These are phyloP conservation scores for Ischnus inquisitorius DNA, from an alignment of 2,888 invertebrate species.

Conservation along the genomic window DNA sequence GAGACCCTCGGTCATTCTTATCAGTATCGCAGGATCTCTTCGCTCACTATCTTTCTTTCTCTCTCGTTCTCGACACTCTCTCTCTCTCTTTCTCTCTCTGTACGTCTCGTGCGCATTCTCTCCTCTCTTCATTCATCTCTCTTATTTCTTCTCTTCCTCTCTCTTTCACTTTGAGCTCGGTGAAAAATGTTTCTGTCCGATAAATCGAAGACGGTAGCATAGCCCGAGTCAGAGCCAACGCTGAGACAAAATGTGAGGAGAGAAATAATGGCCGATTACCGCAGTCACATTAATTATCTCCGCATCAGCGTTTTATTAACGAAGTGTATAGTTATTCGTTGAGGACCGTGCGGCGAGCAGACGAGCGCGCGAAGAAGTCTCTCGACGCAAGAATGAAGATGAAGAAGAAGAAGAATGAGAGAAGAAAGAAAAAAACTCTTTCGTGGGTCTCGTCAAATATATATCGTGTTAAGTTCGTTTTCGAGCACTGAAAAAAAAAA, in stretches of 20 bases:
- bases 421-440: neutral
- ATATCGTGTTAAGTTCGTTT: slow-evolving; percentile 13
- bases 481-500: neutral
- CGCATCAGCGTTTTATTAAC: slow-evolving; percentile 66
- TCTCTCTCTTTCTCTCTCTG: slow-evolving; percentile 17
- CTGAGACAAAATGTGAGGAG: slow-evolving; percentile 69
- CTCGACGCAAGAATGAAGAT: neutral
- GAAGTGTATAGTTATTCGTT: slow-evolving; percentile 26
- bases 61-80: neutral
- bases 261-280: slow-evolving; percentile 70
- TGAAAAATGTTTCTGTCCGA: slow-evolving; percentile 78
- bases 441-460: slow-evolving; percentile 15
- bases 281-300: slow-evolving; percentile 69
- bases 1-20: slow-evolving; percentile 79
- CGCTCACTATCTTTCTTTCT: slow-evolving; percentile 49
- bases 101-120: slow-evolving; percentile 17
- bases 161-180: slow-evolving; percentile 59
- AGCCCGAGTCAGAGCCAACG: slow-evolving; percentile 62
- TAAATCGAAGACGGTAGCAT: slow-evolving; percentile 78
- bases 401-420: neutral
- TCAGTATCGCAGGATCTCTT: slow-evolving; percentile 76
- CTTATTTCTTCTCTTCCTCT: slow-evolving; percentile 25
- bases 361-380: slow-evolving; percentile 18
- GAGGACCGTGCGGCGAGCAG: neutral
- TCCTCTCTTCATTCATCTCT: slow-evolving; percentile 24